A percentile compares a stretch with the other conserved stretches of the same genome.
phyloP scores from a whole-genome alignment of 64 coral and sea anemone species.

The Acropora yongei region DNA sequence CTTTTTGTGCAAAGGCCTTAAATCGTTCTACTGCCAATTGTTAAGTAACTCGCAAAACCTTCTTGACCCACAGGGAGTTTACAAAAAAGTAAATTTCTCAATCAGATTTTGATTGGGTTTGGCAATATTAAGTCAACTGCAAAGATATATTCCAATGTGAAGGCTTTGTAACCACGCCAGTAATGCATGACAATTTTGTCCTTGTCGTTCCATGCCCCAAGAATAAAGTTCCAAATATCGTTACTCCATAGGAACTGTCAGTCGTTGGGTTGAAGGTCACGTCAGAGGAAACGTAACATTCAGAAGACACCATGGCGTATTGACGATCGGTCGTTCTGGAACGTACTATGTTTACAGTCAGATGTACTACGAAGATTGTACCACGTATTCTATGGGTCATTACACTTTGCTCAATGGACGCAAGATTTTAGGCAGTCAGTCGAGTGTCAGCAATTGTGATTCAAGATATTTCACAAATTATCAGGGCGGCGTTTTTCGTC shows the following conservation, averaged over 20 bases:
- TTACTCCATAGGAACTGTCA: conserved; percentile 43
- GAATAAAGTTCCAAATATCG: neutral
- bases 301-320: conserved; percentile 55
- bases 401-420: conserved; percentile 69
- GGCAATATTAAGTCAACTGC: too few relatives aligned
- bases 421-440: conserved; percentile 70
- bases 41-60: too few relatives aligned
- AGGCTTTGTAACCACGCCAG: too few relatives aligned
- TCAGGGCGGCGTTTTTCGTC: conserved; percentile 79
- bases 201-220: too few relatives aligned
- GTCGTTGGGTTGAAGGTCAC: conserved; percentile 59
- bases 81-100: too few relatives aligned
- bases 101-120: too few relatives aligned
- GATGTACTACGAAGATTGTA: conserved; percentile 93
- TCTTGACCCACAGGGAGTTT: too few relatives aligned
- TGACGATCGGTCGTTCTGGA: conserved; percentile 61
- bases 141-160: too few relatives aligned
- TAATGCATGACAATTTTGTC: too few relatives aligned
- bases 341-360: conserved; percentile 95
- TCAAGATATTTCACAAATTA: conserved; percentile 86
- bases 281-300: conserved; percentile 47
- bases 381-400: conserved; percentile 68
- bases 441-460: conserved; percentile 51
- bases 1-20: too few relatives aligned
- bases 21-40: too few relatives aligned